These are phyloP conservation scores for Indicator maculatus DNA, from an alignment of 2,113 vertebrate genomes.

Conservation along the genomic window DNA sequence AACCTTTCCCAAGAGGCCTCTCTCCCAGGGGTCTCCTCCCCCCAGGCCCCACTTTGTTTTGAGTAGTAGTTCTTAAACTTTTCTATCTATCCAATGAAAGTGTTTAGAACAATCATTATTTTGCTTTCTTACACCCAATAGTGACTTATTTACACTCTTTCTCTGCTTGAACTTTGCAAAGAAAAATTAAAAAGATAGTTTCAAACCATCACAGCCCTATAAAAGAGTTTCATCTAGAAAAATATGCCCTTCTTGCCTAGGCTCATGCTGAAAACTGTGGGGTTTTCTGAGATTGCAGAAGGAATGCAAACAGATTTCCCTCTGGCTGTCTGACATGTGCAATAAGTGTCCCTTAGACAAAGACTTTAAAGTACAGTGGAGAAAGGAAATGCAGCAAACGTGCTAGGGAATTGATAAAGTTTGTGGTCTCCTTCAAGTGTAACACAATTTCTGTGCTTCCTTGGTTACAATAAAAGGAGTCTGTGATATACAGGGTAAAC, in stretches of 20 bases:
- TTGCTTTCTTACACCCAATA: too few species aligned
- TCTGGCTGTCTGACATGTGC: background rate
- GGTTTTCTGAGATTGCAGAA: background rate
- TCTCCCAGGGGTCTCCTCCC: too few species aligned
- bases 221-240: background rate
- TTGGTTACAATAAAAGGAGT: background rate
- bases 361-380: background rate
- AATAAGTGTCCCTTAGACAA: background rate
- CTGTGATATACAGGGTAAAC: background rate
- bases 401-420: background rate
- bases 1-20: too few species aligned
- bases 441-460: background rate
- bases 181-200: too few species aligned
- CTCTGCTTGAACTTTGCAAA: too few species aligned
- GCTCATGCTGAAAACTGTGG: background rate
- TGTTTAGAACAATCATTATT: too few species aligned
- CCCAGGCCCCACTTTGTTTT: too few species aligned
- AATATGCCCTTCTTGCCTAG: background rate
- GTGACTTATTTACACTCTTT: too few species aligned
- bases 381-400: background rate
- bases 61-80: too few species aligned
- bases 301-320: background rate
- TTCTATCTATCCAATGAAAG: too few species aligned
- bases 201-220: too few species aligned
- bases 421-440: background rate